These are phyloP conservation scores for Chelonus formosanus DNA, from an alignment of 2,888 invertebrate genomes.

Conservation along the genomic window DNA sequence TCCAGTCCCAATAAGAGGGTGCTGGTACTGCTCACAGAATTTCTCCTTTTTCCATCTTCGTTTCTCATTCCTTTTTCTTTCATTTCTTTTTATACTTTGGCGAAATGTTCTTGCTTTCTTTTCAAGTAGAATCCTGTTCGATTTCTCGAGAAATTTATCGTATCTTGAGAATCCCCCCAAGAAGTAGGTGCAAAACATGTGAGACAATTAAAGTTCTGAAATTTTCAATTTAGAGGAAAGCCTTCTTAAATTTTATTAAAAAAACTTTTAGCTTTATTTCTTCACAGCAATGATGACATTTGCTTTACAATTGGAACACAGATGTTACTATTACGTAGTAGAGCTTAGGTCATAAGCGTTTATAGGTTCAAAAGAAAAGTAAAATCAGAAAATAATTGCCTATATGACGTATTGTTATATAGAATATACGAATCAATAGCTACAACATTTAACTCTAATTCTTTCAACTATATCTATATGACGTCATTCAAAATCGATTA, in stretches of 20 bases:
- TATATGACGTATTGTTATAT: no score
- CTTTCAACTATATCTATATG: constrained; percentile 47
- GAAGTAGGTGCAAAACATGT: constrained; percentile 22
- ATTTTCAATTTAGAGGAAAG: not conserved
- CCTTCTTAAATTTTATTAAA: not conserved
- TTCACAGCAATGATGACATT: no score
- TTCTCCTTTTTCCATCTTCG: constrained; percentile 21
- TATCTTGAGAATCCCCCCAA: constrained; percentile 8
- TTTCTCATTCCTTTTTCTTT: constrained; percentile 1
- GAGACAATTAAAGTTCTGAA: constrained; percentile 27
- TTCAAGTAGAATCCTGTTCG: constrained; percentile 13
- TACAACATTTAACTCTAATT: not conserved
- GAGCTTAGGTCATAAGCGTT: no score
- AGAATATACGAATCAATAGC: not conserved
- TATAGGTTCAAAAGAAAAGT: no score
- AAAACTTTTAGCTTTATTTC: no score
- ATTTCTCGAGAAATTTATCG: constrained; percentile 25
- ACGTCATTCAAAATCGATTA: constrained; percentile 56
- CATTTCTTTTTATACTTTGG: constrained; percentile 5
- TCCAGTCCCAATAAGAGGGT: constrained; percentile 43
- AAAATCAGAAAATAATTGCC: no score
- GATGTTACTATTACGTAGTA: no score
- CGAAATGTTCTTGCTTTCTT: constrained; percentile 25
- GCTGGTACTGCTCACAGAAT: constrained; percentile 35
- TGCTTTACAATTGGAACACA: no score